Base-by-base conservation (phyloP, 2,888 invertebrate genomes). In the Helicoverpa assulta region DNA sequence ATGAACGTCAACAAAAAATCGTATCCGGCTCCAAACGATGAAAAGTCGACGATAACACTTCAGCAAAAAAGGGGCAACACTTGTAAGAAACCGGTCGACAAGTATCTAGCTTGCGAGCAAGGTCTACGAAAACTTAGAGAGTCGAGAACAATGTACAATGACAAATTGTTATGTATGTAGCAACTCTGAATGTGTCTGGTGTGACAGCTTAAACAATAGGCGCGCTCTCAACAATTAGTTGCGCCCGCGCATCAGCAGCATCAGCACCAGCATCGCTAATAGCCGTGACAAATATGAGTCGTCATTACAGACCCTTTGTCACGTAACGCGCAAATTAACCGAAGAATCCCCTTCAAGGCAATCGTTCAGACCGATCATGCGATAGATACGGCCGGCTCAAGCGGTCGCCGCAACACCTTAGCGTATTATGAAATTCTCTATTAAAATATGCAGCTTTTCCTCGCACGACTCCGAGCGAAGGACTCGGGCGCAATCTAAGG, bases 401-500 rank as follows among this genome's bases (percentile, higher is more conserved):
- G 84, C 84, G 83, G 86, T 86, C 82, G 85, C 80, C 81, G 82
- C 84, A 85, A 88, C 88, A 87, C 89, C 87, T 83, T 87, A 90
- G 83, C 83, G 80, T 85, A 88, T 94, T 94, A 85, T 93, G 88
- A 94, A 92, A 94, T 88, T 82, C 71, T 78, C 88, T 89, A 91
- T 91, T 92, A 91, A 93, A 94, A 93, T 92, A 93, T 92, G 89
- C 92, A 91, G 93, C 93, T 94, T 91, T 95, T 95, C 93, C 93
- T 90, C 90, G 91, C 89, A 90, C 90, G 89, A 89, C 90, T 87
- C 87, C 65, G 85, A 86, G 84, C 93, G 94, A 95, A 95, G 95
- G 95, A 95, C 95, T 93, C 89, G 89, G 90, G 92, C 91, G 94
- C 92, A 93, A 93, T 93, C 92, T 94, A 94, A 94, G 95, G 95